phyloP scores from a whole-genome alignment of 1,140 invertebrate genomes.

The Zaprionus vittiger region DNA sequence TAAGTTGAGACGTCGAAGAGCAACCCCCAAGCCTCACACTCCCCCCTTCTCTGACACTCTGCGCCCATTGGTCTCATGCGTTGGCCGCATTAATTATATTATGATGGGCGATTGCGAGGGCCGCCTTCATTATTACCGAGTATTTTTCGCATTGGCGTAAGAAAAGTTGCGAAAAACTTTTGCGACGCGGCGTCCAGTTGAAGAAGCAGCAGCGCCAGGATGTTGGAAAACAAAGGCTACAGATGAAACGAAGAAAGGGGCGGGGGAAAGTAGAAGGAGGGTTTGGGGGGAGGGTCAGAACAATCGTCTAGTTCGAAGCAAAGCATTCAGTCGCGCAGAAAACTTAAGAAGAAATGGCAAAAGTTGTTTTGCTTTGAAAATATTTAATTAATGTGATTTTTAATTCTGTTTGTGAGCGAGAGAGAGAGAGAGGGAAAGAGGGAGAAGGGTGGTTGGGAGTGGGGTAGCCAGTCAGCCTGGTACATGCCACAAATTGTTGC shows the following conservation, averaged over 20 bases:
- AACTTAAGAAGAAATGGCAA: conserved; percentile 76
- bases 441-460: not conserved
- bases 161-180: conserved; percentile 75
- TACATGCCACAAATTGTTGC: conserved; percentile 41
- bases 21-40: not conserved
- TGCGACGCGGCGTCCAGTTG: conserved; percentile 5
- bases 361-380: conserved; percentile 76
- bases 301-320: conserved; percentile 15
- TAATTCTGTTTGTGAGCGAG: conserved; percentile 64
- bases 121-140: conserved; percentile 69
- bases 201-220: conserved; percentile 26
- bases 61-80: conserved; percentile 42
- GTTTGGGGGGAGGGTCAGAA: not conserved
- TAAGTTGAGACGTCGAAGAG: conserved; percentile 48
- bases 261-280: not conserved
- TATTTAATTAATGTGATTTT: conserved; percentile 83
- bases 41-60: not conserved
- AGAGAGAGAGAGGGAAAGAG: not conserved
- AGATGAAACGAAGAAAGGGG: conserved; percentile 17
- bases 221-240: conserved; percentile 65
- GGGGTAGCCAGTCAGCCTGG: not conserved
- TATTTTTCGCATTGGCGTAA: conserved; percentile 73
- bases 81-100: conserved; percentile 81
- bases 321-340: conserved; percentile 52
- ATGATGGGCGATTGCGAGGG: conserved; percentile 71